phyloP scores from a whole-genome alignment of 2,113 vertebrate species.

The Picathartes gymnocephalus region DNA sequence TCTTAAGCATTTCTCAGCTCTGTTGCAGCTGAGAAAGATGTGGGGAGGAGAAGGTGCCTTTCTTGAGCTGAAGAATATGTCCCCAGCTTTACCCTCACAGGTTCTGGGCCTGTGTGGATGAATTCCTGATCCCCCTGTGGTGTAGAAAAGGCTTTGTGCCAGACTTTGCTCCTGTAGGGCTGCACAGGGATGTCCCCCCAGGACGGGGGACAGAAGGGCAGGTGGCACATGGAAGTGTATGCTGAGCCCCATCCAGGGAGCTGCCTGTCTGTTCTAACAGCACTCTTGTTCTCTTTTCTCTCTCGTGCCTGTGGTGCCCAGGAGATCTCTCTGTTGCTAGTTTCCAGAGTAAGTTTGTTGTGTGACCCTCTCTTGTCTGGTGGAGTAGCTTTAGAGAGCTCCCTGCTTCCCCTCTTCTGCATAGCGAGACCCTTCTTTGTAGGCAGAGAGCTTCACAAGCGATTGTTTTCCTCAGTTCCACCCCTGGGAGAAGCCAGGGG shows the following conservation, averaged over 20 bases:
- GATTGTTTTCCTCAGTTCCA: background rate
- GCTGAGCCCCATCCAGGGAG: background rate
- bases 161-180: background rate
- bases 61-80: background rate
- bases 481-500: background rate
- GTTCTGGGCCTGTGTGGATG: background rate
- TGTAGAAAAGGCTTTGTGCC: background rate
- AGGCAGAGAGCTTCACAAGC: background rate
- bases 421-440: background rate
- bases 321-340: constrained; percentile 89
- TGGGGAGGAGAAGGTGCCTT: background rate
- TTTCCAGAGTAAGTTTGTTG: constrained; percentile 85
- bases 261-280: constrained; percentile 4
- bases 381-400: constrained; percentile 51
- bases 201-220: background rate
- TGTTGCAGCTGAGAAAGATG: background rate
- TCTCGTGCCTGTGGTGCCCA: constrained; percentile 57
- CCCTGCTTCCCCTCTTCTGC: background rate
- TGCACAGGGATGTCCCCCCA: background rate
- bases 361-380: constrained; percentile 32
- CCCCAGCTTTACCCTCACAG: background rate
- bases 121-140: background rate
- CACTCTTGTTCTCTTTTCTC: constrained; percentile 45
- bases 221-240: background rate
- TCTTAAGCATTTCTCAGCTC: background rate